Base-by-base conservation (phyloP, 2,113 vertebrate genomes). In the Acrocephalus kingi region DNA sequence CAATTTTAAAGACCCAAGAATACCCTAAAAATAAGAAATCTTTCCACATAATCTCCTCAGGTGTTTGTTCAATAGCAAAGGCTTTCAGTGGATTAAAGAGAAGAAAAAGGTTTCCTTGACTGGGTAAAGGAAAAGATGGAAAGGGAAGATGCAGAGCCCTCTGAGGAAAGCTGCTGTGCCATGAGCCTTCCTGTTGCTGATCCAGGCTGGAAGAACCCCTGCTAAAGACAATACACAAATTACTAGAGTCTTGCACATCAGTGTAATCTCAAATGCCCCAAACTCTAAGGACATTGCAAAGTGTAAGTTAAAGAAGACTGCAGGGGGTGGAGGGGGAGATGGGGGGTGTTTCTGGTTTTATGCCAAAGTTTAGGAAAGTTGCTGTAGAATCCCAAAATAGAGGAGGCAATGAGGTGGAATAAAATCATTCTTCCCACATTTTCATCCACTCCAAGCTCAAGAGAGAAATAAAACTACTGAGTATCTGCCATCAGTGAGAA, bases 271-370 rank as follows among this genome's bases (percentile, higher is more conserved):
- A 86, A 73, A 85, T 46, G 9, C 5, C 22, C 43, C 48, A 17
- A 13, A 30, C 11, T 62, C 15, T 23, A 15, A 49, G 28, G 8
- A 7, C 8, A n/a, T 11, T 83, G 51, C 6, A 49, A 49, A 80
- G 13, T 37, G 9, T 24, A 58, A 62, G 13, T 48, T 80, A 45
- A 58, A 21, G 21, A 54, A 41, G 9, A 64, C 11, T 58, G 4
- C 2, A 19, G 18, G n/a, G 16, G 7, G 21, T 39, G 35, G 16
- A 11, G 25, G 9, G 2, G 10, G 7, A 3, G 0, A 0, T 3
- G 28, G 9, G 33, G 7, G 9, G 12, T 61, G n/a, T 13, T 71
- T 41, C 22, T 23, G 9, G 8, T 69, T 71, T 91, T 77, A 19
- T 43, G 49, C 1, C 5, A 30, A 79, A 23, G 13, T 58, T 91